Conservation (phyloP, 2,888 invertebrate genomes). For the Melanophora roralis region DNA sequence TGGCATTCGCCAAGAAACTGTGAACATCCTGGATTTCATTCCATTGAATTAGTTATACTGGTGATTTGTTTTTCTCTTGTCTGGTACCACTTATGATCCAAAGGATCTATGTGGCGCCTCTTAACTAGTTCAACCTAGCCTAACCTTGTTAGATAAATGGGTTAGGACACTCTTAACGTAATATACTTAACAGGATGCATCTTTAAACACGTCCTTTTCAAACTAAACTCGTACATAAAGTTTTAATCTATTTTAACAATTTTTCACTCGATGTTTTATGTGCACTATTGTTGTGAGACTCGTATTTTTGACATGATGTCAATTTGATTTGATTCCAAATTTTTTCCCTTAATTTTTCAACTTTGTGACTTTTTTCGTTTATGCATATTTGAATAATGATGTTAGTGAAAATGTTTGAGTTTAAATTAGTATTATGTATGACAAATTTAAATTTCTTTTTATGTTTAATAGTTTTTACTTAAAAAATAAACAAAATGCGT, state of each 20-base stretch:
- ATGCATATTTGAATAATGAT: slow-evolving; percentile 47
- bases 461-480: not conserved
- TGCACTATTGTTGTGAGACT: slow-evolving; percentile 7
- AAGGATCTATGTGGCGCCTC: no score
- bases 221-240: not conserved
- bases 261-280: slow-evolving; percentile 9
- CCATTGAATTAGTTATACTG: no score
- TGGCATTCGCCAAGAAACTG: no score
- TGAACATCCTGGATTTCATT: no score
- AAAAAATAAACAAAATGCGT: not conserved
- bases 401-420: slow-evolving; percentile 50
- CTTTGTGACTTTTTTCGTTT: slow-evolving; percentile 4
- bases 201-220: not conserved
- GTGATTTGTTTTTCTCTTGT: no score
- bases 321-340: slow-evolving; percentile 51
- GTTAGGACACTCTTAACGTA: no score
- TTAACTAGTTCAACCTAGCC: no score
- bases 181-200: no score
- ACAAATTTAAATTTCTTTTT: slow-evolving; percentile 55
- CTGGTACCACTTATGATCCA: no score
- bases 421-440: slow-evolving; percentile 52
- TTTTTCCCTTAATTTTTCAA: slow-evolving; percentile 35
- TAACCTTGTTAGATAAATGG: no score
- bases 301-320: slow-evolving; percentile 58
- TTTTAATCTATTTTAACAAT: not conserved